These are phyloP conservation scores for Platyscapa corneri DNA, from an alignment of 1,140 invertebrate genomes.

Conservation along the genomic window DNA sequence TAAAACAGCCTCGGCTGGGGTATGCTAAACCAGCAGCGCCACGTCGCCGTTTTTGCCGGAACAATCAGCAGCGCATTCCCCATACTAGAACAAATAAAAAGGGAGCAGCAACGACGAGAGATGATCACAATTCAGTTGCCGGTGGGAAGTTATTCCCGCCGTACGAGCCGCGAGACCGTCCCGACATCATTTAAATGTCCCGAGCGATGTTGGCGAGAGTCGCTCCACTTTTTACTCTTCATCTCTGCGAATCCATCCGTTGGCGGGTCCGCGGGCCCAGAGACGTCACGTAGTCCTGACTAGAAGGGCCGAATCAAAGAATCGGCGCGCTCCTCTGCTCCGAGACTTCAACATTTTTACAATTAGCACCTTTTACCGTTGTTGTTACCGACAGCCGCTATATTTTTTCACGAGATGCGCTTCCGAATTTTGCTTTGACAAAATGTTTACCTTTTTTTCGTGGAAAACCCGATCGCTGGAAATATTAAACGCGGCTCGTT, in stretches of 20 bases:
- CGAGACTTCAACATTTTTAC: background rate
- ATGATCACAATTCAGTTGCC: conserved; percentile 1
- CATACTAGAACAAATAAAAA: conserved; percentile 5
- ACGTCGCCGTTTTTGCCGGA: background rate
- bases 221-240: conserved; percentile 70
- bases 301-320: too few relatives aligned
- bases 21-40: background rate
- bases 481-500: too few relatives aligned
- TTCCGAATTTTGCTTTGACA: too few relatives aligned
- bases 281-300: conserved; percentile 30
- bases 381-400: background rate
- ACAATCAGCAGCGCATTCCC: background rate
- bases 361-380: background rate
- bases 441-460: too few relatives aligned
- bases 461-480: too few relatives aligned
- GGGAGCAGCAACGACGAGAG: background rate
- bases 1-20: background rate
- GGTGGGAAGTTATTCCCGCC: conserved; percentile 68
- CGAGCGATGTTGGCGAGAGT: too few relatives aligned
- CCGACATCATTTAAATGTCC: conserved; percentile 74
- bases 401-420: background rate
- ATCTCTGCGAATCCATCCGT: conserved; percentile 65
- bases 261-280: conserved; percentile 47
- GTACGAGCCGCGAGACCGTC: conserved; percentile 56
- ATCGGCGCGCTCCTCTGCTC: too few relatives aligned